Percentiles rank a stretch among this genome's conserved stretches.
Evolutionary conservation across 2,113 vertebrate genomes (phyloP).

Genomic region (Sinocyclocheilus anophthalmus): DNA sequence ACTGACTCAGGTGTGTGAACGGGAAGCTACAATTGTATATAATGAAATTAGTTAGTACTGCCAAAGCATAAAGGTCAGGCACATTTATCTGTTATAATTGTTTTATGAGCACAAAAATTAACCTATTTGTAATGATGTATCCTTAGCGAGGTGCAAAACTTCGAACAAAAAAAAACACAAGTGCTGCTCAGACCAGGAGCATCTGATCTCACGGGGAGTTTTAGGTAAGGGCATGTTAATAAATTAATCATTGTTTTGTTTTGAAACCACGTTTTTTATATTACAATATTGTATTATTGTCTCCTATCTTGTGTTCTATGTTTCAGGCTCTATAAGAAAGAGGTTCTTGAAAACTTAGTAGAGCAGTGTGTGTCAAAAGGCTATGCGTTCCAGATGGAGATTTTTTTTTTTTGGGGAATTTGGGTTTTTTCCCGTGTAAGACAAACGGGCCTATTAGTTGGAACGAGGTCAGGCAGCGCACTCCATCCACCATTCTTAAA

Average conservation of each 20-base stretch:
- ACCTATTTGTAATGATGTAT: background rate
- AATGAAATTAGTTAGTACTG: no score
- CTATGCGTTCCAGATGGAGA: conserved; percentile 99
- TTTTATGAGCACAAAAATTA: background rate
- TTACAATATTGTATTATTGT: background rate
- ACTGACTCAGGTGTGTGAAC: no score
- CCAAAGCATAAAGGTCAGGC: no score
- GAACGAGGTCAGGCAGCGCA: conserved; percentile 83
- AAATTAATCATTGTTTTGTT: no score
- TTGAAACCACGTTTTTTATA: background rate
- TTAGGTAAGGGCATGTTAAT: conserved; percentile 79
- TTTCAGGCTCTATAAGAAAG: conserved; percentile 89
- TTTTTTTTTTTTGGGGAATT: no score
- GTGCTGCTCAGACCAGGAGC: conserved; percentile 91
- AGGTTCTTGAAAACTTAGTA: conserved; percentile 88
- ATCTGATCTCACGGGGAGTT: conserved; percentile 96
- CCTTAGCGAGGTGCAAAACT: conserved; percentile 94
- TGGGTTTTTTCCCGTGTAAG: no score
- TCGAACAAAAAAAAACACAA: conserved; percentile 93
- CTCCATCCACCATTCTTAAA: background rate
- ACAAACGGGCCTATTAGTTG: no score
- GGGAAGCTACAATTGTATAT: no score
- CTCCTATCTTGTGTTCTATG: background rate
- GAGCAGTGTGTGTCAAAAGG: conserved; percentile 94
- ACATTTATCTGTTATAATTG: no score